Percentiles rank a stretch among this genome's conserved stretches.
These are phyloP conservation scores for Psittacula derbiana DNA, from an alignment of 2,797 vertebrate species.

Conservation along the genomic window DNA sequence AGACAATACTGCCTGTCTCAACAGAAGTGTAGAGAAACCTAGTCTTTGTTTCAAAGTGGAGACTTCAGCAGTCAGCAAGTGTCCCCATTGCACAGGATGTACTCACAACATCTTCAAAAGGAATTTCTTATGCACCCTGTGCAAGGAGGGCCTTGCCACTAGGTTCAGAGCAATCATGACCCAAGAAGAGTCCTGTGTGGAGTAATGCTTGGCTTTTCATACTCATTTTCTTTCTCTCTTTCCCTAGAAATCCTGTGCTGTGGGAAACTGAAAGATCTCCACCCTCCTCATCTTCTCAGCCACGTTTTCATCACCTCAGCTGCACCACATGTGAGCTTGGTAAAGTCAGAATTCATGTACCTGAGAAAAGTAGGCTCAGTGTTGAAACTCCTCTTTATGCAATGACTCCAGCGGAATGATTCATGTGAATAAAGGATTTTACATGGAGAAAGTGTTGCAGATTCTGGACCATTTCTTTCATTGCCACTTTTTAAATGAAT, in stretches of 20 bases:
- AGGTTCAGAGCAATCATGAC: background rate
- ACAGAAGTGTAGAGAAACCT: background rate
- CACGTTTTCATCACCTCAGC: background rate
- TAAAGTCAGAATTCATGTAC: background rate
- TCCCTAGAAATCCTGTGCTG: background rate
- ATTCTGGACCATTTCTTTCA: background rate
- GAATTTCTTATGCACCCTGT: background rate
- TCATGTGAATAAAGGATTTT: constrained; percentile 26
- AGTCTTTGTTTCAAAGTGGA: background rate
- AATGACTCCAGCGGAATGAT: constrained; percentile 6
- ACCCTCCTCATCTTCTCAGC: constrained; percentile 28
- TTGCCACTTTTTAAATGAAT: background rate
- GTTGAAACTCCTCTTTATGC: constrained; percentile 6
- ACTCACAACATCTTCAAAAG: background rate
- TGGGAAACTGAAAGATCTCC: constrained; percentile 20
- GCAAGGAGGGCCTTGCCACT: background rate
- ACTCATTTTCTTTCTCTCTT: background rate
- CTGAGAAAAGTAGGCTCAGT: background rate
- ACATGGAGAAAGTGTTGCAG: background rate
- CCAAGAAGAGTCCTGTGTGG: background rate
- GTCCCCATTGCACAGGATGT: background rate
- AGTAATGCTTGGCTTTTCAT: background rate
- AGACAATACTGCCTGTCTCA: accelerated
- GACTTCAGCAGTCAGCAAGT: background rate
- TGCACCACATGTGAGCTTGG: constrained; percentile 1